Conservation (phyloP, 2,797 vertebrate species). For the Perodicticus potto region DNA sequence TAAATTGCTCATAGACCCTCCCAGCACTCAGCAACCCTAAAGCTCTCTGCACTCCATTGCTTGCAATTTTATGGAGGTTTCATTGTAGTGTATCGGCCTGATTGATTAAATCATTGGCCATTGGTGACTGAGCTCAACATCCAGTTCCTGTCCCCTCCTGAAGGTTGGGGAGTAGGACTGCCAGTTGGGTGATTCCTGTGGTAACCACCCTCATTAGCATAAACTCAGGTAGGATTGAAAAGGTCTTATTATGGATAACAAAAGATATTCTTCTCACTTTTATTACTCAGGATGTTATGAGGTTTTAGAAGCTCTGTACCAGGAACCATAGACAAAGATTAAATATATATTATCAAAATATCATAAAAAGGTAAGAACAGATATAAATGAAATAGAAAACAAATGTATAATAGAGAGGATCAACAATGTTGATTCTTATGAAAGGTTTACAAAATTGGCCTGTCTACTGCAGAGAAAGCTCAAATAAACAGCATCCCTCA, state of each 20-base stretch:
- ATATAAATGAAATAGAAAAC: slow-evolving; percentile 1
- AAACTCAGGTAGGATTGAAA: background rate
- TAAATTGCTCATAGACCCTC: background rate
- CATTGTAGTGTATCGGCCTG: background rate
- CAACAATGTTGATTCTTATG: background rate
- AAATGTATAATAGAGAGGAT: background rate
- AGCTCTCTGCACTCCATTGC: background rate
- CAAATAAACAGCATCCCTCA: background rate
- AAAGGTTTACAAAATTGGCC: background rate
- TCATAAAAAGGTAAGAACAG: background rate
- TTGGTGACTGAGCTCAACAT: background rate
- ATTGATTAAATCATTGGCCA: background rate
- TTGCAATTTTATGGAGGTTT: background rate
- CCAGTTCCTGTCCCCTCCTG: too few relatives aligned
- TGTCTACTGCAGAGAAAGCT: background rate
- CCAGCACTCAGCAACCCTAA: background rate
- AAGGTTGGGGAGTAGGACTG: background rate
- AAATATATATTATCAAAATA: background rate
- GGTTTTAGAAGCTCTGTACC: background rate
- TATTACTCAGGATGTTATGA: background rate
- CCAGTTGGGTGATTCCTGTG: background rate
- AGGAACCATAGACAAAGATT: background rate
- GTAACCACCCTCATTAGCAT: background rate
- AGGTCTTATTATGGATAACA: background rate
- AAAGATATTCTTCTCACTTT: background rate